Conservation (phyloP, 2,797 vertebrate species). For the Argya squamiceps region DNA sequence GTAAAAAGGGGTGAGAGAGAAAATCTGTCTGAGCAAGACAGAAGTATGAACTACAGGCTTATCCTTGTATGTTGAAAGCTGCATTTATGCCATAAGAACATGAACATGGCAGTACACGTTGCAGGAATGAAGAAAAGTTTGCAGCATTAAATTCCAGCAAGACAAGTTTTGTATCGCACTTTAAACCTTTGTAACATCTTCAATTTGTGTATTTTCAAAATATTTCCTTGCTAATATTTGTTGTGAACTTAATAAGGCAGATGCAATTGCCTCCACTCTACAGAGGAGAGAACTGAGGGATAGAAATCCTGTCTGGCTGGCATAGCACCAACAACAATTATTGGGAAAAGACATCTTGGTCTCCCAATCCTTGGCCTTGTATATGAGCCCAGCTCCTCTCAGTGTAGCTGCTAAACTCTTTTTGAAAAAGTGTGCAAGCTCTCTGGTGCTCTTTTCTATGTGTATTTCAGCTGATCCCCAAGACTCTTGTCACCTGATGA, state of each 20-base stretch:
- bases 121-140: background rate
- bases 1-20: background rate
- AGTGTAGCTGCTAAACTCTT: background rate
- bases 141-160: background rate
- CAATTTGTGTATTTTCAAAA: background rate
- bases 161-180: background rate
- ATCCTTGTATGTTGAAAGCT: background rate
- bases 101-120: background rate
- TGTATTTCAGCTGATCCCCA: background rate
- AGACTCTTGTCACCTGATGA: conserved; percentile 86
- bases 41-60: background rate
- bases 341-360: background rate
- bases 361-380: background rate
- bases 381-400: background rate
- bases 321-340: background rate
- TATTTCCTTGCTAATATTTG: background rate
- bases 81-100: background rate
- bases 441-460: background rate
- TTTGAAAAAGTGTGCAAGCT: background rate
- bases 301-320: background rate
- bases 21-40: background rate
- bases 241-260: background rate
- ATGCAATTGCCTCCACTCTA: background rate
- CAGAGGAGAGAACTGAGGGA: background rate
- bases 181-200: background rate